phyloP scores from a whole-genome alignment of 2,888 invertebrate species.

The Apamea crenata region DNA sequence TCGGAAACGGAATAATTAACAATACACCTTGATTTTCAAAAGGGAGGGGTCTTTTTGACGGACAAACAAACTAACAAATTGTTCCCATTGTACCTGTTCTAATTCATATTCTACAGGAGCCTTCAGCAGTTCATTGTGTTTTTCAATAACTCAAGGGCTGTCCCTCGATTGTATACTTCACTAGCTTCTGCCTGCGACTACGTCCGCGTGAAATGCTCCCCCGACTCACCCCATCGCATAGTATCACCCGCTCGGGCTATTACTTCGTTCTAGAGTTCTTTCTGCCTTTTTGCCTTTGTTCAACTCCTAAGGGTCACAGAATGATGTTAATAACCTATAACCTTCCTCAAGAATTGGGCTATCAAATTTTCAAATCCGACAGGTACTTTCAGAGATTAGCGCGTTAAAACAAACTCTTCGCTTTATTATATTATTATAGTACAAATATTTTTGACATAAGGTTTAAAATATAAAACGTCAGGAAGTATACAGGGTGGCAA shows the following conservation, averaged over 20 bases:
- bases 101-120: conserved; percentile 9
- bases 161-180: neutral
- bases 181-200: neutral
- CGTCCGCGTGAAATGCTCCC: neutral
- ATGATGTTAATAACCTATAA: neutral
- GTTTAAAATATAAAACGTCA: too few relatives aligned
- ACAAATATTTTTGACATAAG: too few relatives aligned
- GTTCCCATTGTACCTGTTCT: neutral
- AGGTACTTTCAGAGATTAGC: neutral
- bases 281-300: neutral
- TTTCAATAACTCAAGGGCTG: neutral
- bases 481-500: too few relatives aligned
- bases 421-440: too few relatives aligned
- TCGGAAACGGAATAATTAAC: neutral
- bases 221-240: neutral
- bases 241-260: neutral
- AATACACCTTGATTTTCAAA: neutral
- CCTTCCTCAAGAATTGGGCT: neutral
- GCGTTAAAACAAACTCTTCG: neutral
- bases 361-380: neutral
- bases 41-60: neutral
- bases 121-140: conserved; percentile 7
- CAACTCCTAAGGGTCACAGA: neutral
- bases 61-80: conserved; percentile 9
- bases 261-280: neutral